Percentiles rank a stretch among this genome's conserved stretches.
Conservation (phyloP, 2,113 vertebrate species). For the Pterocles burchelli region DNA sequence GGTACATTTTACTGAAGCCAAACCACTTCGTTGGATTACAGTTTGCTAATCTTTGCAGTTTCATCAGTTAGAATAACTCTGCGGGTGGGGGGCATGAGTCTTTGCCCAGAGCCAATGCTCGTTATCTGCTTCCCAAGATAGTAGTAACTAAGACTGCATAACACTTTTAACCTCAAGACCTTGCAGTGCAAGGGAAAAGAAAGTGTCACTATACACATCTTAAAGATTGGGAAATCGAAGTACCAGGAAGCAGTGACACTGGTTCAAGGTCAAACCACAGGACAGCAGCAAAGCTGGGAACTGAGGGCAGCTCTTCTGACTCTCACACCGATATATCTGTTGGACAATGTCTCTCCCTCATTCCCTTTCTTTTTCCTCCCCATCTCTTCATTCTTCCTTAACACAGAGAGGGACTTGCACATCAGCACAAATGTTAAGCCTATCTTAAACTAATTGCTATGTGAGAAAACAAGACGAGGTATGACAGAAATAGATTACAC, state of each 20-base stretch:
- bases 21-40: not conserved
- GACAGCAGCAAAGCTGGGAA: not conserved
- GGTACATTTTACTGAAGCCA: not conserved
- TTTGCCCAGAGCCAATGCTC: not conserved
- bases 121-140: not conserved
- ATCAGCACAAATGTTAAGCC: slow-evolving; percentile 43
- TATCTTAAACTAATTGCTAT: slow-evolving; percentile 38
- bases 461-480: slow-evolving; percentile 46
- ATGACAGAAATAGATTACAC: slow-evolving; percentile 46
- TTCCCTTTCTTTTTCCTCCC: not conserved
- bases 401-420: not conserved
- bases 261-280: slow-evolving; percentile 11
- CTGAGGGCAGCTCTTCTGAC: not conserved
- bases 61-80: not conserved
- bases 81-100: not conserved
- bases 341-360: not conserved
- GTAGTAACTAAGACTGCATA: not conserved
- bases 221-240: not conserved
- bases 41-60: not conserved
- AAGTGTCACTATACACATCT: not conserved
- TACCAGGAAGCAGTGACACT: not conserved
- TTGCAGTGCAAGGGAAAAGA: not conserved
- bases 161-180: not conserved
- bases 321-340: not conserved
- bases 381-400: not conserved